These are phyloP conservation scores for Campopleginae sp. DNA, from an alignment of 2,888 invertebrate genomes.

Conservation along the genomic window DNA sequence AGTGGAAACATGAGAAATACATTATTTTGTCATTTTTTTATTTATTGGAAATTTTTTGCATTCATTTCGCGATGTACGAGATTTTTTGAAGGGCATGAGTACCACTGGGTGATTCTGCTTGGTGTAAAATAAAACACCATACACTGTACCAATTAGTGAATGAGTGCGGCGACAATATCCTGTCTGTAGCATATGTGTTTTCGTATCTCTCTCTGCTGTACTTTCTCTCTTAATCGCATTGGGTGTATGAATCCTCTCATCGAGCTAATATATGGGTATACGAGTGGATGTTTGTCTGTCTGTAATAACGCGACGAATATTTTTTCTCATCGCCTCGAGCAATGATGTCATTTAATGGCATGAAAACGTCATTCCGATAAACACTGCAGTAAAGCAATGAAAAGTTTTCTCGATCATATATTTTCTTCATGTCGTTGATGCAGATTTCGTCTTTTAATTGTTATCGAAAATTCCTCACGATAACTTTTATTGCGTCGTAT, in stretches of 20 bases:
- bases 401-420: not conserved
- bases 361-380: constrained; percentile 63
- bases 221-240: constrained; percentile 41
- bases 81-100: constrained; percentile 66
- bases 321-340: constrained; percentile 40
- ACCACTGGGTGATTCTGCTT: constrained; percentile 69
- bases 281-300: constrained; percentile 28
- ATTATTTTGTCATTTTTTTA: not conserved
- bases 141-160: constrained; percentile 82
- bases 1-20: not conserved
- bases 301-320: not conserved
- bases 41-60: not conserved
- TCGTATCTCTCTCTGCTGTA: constrained; percentile 52
- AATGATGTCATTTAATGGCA: constrained; percentile 70
- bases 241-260: constrained; percentile 36
- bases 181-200: constrained; percentile 75
- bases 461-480: not conserved
- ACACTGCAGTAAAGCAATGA: not conserved
- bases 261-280: constrained; percentile 35
- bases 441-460: not conserved
- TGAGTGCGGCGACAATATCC: constrained; percentile 82
- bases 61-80: not conserved
- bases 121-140: constrained; percentile 78
- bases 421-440: not conserved
- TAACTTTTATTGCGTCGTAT: not conserved